Evolutionary conservation across 2,888 invertebrate species (phyloP).

Genomic region (Girardia tigrina): DNA sequence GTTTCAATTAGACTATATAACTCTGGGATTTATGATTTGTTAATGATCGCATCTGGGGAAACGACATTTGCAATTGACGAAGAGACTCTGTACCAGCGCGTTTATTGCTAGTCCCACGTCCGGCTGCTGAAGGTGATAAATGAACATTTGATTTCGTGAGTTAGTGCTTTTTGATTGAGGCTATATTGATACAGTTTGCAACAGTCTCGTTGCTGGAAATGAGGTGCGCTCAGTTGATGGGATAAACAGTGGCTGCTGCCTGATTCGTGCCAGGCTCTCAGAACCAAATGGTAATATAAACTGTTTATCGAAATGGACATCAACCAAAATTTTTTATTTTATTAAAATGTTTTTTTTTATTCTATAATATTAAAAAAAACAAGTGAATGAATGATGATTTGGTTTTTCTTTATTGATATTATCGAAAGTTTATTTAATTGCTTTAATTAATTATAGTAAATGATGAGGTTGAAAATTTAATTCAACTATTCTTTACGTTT

Average conservation of each 20-base stretch:
- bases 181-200: background rate
- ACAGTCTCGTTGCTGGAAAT: constrained; percentile 7
- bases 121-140: constrained; percentile 15
- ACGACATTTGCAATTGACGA: background rate
- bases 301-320: background rate
- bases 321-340: too few relatives aligned
- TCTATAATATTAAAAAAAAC: too few relatives aligned
- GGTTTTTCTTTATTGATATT: too few relatives aligned
- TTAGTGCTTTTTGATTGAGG: background rate
- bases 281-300: background rate
- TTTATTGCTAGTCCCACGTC: constrained; percentile 11
- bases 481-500: too few relatives aligned
- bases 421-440: too few relatives aligned
- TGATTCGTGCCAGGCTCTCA: background rate
- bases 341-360: too few relatives aligned
- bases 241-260: background rate
- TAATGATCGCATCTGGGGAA: constrained; percentile 23
- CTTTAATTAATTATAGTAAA: too few relatives aligned
- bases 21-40: background rate
- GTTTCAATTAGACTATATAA: constrained; percentile 23
- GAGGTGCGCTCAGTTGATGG: constrained; percentile 1
- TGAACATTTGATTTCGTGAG: constrained; percentile 23
- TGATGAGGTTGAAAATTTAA: too few relatives aligned
- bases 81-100: background rate
- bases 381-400: too few relatives aligned